A percentile compares a stretch with the other conserved stretches of the same genome.
phyloP scores from a whole-genome alignment of 2,113 vertebrate genomes.

The Synodontis membranacea region DNA sequence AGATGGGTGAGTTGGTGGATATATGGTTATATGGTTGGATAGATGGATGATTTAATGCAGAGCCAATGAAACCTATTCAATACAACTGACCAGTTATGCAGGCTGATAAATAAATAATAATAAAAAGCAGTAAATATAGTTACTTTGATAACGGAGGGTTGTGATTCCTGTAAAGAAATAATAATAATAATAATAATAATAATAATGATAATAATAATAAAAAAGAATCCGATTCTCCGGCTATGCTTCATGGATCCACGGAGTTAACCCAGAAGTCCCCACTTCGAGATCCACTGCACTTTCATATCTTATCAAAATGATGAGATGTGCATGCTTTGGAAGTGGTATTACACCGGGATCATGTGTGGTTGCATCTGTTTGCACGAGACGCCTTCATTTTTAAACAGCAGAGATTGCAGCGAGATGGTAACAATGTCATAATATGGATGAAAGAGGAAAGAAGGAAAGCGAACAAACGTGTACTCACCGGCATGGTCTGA shows the following conservation, averaged over 20 bases:
- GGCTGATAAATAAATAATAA: neutral
- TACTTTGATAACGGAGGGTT: neutral
- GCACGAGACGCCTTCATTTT: neutral
- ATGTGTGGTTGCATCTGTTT: neutral
- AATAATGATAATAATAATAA: neutral
- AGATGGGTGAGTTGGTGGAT: neutral
- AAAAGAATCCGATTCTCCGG: neutral
- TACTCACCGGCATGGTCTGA: conserved; percentile 99
- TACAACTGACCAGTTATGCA: neutral
- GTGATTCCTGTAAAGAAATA: neutral
- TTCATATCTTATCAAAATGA: conserved; percentile 2
- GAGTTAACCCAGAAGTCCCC: neutral
- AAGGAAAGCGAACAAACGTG: conserved; percentile 19
- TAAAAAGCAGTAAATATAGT: neutral
- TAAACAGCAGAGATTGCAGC: neutral
- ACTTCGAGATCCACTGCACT: neutral
- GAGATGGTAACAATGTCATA: neutral
- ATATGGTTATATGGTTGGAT: neutral
- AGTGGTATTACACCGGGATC: neutral
- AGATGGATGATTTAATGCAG: neutral
- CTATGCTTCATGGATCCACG: neutral
- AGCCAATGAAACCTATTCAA: neutral
- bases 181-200: neutral
- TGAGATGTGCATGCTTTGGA: neutral
- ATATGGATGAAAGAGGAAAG: neutral